Base-by-base conservation (phyloP, 2,113 vertebrate genomes). In the Merops nubicus region DNA sequence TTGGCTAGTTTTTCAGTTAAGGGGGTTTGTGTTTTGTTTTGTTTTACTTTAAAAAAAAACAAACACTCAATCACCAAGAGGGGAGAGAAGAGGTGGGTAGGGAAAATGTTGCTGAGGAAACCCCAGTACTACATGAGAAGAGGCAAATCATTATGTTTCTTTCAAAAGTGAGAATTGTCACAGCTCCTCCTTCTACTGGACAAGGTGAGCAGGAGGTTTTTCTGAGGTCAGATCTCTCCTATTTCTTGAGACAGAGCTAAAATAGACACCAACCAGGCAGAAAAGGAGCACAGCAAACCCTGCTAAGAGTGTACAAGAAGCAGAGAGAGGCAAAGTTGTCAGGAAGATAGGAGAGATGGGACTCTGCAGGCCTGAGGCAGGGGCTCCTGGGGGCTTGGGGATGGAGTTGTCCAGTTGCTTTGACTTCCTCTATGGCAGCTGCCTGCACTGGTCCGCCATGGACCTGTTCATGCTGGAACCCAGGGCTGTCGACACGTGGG, bases 391-490 rank as follows among this genome's bases (percentile, higher is more conserved):
- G 33, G 25, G 4, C n/a, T 47, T 31, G 29, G 15, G n/a, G 9
- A 36, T 2, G 5, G 16, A n/a, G 11, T 11, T 42, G 10, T 38
- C 33, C 17, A 7, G 17, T 10, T 5, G 3, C 29, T 81, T 62
- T 38, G 14, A 40, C 34, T 31, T 57, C 38, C 34, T 4, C 21
- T 0, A 0, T 1, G 1, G 36, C 2, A 1, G 42, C 50, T 64
- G 60, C 25, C 48, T 8, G 7, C 14, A 26, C 12, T 7, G 36
- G 3, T 50, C 28, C n/a, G 53, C 54, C 31, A 31, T 1, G 1
- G 23, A 34, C 17, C 23, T 19, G 50, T 60, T 79, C 8, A 2
- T 60, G 51, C 47, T 88, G 38, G 43, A 75, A 88, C 15, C 12
- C 1, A 1, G 29, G 38, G 25, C 43, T 59, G 33, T 45, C 42